Conservation (phyloP, 2,113 vertebrate species). For the Periophthalmus modestus region DNA sequence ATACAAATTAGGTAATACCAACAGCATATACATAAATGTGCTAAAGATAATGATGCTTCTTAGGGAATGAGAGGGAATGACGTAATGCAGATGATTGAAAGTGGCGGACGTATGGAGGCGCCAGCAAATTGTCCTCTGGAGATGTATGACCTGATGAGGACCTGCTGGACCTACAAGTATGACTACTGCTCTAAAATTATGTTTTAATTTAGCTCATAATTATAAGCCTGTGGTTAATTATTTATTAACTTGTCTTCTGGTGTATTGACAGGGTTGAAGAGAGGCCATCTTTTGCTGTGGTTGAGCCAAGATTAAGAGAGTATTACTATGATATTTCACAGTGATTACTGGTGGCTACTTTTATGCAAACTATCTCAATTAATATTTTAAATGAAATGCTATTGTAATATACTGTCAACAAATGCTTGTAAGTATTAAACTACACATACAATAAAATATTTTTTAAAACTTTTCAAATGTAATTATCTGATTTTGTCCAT, state of each 20-base stretch:
- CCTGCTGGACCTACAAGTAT: conserved; percentile 95
- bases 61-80: conserved; percentile 97
- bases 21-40: not conserved
- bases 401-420: conserved; percentile 4
- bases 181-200: conserved; percentile 23
- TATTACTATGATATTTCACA: conserved; percentile 12
- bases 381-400: not conserved
- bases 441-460: not conserved
- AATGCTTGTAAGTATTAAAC: not conserved
- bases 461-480: conserved; percentile 3
- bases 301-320: conserved; percentile 6
- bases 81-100: conserved; percentile 91
- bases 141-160: conserved; percentile 88
- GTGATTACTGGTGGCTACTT: not conserved
- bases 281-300: not conserved
- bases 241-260: not conserved
- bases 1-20: not conserved
- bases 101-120: conserved; percentile 84
- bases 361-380: not conserved
- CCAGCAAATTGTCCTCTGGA: conserved; percentile 85
- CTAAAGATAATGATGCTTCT: conserved; percentile 10
- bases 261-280: conserved; percentile 77
- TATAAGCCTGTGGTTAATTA: not conserved
- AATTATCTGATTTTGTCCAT: not conserved
- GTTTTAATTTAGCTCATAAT: not conserved